A percentile compares a stretch with the other conserved stretches of the same genome.
Conservation (phyloP, 2,797 vertebrate species). For the Discoglossus pictus region DNA sequence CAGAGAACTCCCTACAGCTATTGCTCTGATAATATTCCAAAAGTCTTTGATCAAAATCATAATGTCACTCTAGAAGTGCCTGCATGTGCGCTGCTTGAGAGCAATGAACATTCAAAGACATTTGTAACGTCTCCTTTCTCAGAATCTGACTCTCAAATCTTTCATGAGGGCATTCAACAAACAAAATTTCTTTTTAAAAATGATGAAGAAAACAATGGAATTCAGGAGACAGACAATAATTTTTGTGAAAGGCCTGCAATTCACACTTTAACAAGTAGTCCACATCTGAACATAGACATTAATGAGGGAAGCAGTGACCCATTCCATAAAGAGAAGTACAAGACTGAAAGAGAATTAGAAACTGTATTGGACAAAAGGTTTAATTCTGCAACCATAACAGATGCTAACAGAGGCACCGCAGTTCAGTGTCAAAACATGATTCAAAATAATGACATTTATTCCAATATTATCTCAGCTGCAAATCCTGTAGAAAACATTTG, state of each 20-base stretch:
- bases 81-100: background rate
- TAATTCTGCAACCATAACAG: no score
- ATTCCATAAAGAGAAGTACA: background rate
- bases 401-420: background rate
- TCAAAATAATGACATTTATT: background rate
- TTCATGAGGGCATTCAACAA: no score
- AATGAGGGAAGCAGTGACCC: background rate
- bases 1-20: background rate
- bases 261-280: background rate
- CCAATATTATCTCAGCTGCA: background rate
- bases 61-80: background rate
- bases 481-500: background rate
- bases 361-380: background rate
- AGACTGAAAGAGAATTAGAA: background rate
- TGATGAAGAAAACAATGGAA: no score
- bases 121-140: background rate
- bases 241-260: no score
- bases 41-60: background rate
- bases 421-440: background rate
- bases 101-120: background rate
- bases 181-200: no score
- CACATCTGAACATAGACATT: background rate
- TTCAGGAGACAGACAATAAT: no score
- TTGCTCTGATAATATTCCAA: background rate
- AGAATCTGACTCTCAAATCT: background rate